A percentile compares a stretch with the other conserved stretches of the same genome.
phyloP scores from a whole-genome alignment of 2,113 vertebrate genomes.

The Casuarius casuarius region DNA sequence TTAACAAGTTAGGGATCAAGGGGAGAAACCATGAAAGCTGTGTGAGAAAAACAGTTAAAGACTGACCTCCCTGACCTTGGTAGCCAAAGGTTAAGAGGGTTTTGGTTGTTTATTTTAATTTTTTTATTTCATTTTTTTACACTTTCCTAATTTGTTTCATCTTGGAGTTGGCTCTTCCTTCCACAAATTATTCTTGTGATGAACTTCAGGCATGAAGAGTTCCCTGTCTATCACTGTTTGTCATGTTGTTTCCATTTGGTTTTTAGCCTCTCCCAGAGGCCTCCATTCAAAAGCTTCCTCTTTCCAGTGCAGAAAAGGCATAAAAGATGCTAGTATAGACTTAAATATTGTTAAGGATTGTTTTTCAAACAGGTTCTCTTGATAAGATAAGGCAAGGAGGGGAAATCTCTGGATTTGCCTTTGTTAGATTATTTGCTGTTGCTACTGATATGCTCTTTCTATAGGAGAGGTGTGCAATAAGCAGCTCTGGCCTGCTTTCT shows the following conservation, averaged over 20 bases:
- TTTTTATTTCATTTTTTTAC: not conserved
- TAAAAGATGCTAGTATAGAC: not conserved
- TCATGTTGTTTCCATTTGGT: not conserved
- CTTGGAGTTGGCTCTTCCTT: not conserved
- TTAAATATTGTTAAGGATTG: not conserved
- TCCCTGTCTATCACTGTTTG: not conserved
- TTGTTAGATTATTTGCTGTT: not conserved
- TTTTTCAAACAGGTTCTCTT: not conserved
- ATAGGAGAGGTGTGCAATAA: not conserved
- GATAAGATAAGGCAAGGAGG: not conserved
- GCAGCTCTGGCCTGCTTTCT: not conserved
- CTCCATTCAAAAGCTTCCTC: not conserved
- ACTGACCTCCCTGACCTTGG: not conserved
- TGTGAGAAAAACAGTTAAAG: not conserved
- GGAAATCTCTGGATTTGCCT: not conserved
- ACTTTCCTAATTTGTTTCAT: not conserved
- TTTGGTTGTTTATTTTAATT: not conserved
- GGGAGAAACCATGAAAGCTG: not conserved
- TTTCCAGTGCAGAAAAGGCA: not conserved
- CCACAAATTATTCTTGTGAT: too few species aligned
- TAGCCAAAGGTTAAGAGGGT: not conserved
- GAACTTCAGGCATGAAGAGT: not conserved
- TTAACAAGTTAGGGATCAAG: not conserved
- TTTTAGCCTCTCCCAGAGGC: too few species aligned
- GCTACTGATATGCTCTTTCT: not conserved